phyloP scores from a whole-genome alignment of 2,888 invertebrate genomes.

The Latrodectus hesperus region DNA sequence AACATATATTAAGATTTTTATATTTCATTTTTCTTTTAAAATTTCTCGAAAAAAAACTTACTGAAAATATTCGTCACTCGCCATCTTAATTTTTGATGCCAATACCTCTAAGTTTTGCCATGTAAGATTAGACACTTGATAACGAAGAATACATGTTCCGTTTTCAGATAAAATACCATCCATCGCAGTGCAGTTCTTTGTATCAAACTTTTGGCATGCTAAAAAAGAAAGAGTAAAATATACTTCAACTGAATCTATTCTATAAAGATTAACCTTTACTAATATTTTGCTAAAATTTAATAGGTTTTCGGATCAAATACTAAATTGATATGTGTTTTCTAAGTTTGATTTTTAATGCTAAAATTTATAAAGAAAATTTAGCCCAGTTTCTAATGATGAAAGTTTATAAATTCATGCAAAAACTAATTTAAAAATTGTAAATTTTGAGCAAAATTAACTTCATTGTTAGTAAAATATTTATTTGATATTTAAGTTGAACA shows the following conservation, averaged over 20 bases:
- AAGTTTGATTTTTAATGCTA: not conserved
- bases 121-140: constrained; percentile 68
- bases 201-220: constrained; percentile 73
- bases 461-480: too few relatives aligned
- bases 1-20: not conserved
- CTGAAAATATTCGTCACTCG: constrained; percentile 78
- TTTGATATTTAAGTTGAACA: too few relatives aligned
- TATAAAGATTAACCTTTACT: not conserved
- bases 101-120: constrained; percentile 71
- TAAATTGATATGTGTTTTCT: not conserved
- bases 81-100: constrained; percentile 73
- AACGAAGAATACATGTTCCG: constrained; percentile 72
- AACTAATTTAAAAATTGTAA: not conserved
- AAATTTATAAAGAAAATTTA: not conserved
- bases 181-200: constrained; percentile 74
- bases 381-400: not conserved
- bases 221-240: constrained; percentile 42
- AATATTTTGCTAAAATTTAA: not conserved
- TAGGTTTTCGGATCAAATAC: not conserved
- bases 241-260: not conserved
- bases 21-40: not conserved
- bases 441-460: too few relatives aligned
- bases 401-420: not conserved
- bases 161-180: constrained; percentile 75
- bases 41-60: constrained; percentile 72